Evolutionary conservation across 2,797 vertebrate species (phyloP).

Genomic region (Tangara arthus): DNA sequence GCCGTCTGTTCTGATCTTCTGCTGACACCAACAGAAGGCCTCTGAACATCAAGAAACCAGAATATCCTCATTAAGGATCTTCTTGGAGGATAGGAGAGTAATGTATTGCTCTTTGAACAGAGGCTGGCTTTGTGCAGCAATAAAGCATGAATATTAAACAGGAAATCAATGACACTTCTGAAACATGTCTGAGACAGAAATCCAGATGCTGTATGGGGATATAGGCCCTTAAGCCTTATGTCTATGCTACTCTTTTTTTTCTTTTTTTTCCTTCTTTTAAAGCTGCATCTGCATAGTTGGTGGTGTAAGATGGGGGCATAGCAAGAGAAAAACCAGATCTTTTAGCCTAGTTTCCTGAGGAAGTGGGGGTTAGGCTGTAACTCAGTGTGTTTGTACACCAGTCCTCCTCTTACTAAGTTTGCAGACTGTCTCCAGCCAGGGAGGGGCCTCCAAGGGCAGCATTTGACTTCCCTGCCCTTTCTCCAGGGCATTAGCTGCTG

Average conservation of each 20-base stretch:
- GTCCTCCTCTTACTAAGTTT: neutral
- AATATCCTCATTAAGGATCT: slow-evolving; percentile 33
- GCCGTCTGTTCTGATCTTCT: neutral
- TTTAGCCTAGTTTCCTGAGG: slow-evolving; percentile 20
- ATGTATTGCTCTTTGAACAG: neutral
- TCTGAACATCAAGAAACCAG: slow-evolving; percentile 21
- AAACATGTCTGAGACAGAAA: slow-evolving; percentile 39
- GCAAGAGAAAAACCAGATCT: neutral
- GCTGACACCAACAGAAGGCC: slow-evolving; percentile 1
- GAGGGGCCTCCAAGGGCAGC: neutral
- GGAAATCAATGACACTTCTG: slow-evolving; percentile 57
- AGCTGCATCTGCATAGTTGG: neutral
- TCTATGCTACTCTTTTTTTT: neutral
- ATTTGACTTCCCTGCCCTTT: accelerated
- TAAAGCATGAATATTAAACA: slow-evolving; percentile 59
- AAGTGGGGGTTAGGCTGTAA: neutral
- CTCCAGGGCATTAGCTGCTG: neutral
- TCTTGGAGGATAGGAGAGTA: neutral
- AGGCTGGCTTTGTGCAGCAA: slow-evolving; percentile 35
- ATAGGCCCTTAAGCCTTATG: neutral
- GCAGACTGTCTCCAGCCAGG: neutral
- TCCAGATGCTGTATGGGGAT: neutral
- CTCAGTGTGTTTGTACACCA: neutral
- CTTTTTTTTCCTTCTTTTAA: neutral
- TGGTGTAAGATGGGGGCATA: accelerated